Conservation (phyloP, 2,797 vertebrate species). For the Okamejei kenojei region DNA sequence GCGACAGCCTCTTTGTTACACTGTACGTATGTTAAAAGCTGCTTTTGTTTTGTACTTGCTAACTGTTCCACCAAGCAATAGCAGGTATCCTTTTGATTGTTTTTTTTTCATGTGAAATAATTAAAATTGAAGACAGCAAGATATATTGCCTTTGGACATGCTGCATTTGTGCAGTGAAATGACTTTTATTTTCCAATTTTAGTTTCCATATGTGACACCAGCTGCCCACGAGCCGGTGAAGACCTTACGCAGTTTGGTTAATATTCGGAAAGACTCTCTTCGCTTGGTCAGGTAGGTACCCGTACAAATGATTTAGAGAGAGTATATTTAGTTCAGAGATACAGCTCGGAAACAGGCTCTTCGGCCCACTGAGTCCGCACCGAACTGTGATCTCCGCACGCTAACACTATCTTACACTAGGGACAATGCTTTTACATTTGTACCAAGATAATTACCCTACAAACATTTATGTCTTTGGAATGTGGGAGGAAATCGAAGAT, state of each 20-base stretch:
- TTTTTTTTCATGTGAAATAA: not conserved
- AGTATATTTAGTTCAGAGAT: not conserved
- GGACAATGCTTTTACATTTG: too few species aligned
- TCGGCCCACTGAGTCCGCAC: too few species aligned
- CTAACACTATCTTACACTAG: too few species aligned
- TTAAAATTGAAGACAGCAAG: not conserved
- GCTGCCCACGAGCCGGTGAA: constrained; percentile 95
- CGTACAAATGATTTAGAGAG: not conserved
- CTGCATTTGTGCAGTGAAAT: not conserved
- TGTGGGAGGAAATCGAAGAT: too few species aligned
- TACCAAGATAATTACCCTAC: too few species aligned
- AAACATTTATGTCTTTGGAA: too few species aligned
- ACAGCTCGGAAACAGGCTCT: too few species aligned
- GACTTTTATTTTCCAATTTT: constrained; percentile 9
- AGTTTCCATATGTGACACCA: constrained; percentile 96
- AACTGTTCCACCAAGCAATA: not conserved
- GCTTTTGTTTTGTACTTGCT: not conserved
- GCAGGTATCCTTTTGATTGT: not conserved
- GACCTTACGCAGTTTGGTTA: constrained; percentile 89
- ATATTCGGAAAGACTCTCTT: constrained; percentile 93
- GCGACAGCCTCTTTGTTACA: not conserved
- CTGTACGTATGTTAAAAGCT: not conserved
- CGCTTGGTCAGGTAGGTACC: constrained; percentile 78
- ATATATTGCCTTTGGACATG: too few species aligned
- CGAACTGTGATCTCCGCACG: too few species aligned